Base-by-base conservation (phyloP, 2,888 invertebrate genomes). In the Imbricaverruca yamaguchii region DNA sequence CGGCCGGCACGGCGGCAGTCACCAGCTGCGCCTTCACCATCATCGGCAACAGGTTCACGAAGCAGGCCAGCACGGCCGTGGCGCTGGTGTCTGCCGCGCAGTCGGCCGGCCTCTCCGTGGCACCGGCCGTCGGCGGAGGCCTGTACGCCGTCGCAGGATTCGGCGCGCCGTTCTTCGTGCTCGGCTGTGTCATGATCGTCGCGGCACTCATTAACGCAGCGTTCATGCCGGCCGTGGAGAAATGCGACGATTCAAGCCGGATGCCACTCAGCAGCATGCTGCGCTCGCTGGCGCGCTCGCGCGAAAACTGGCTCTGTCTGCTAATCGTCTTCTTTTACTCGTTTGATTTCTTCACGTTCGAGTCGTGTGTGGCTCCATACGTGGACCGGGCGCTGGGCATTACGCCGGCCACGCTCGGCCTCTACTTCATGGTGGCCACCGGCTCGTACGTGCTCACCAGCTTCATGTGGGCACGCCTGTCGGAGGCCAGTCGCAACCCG, bases 381-480 rank as follows among this genome's bases (percentile, higher is more conserved):
- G 79, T 15, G 9, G 23, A 25, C 15, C 13, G 8, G 57, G 18
- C 9, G 9, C 57, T 79, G 7, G 79, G 57, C 57, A 59, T 79
- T 23, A 59, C 23, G 4, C 79, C 79, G 23, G 57, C 56, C 25
- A 57, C 57, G 23, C 79, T 79, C 56, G 79, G 79, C 1, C 57
- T 79, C 79, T 79, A 79, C 57, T 59, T 79, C 23, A 9, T 56
- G 23, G 79, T 25, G 13, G 79, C 79, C 23, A 79, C 79, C 13
- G 79, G 79, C n/a, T 57, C 57, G 13, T 79, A 79, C 79, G 79
- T 59, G 57, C 23, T 79, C 57, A 79, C 79, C 57, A 79, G 79
- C 57, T 18, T 15, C 13, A 3, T 59, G 57, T 79, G 79, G 79
- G 79, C 57, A 23, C 18, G 79, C 57, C 79, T 79, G 23, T 12